Base-by-base conservation (phyloP, 37 sponge, comb jelly and placozoan species). In the Ephydatia muelleri region DNA sequence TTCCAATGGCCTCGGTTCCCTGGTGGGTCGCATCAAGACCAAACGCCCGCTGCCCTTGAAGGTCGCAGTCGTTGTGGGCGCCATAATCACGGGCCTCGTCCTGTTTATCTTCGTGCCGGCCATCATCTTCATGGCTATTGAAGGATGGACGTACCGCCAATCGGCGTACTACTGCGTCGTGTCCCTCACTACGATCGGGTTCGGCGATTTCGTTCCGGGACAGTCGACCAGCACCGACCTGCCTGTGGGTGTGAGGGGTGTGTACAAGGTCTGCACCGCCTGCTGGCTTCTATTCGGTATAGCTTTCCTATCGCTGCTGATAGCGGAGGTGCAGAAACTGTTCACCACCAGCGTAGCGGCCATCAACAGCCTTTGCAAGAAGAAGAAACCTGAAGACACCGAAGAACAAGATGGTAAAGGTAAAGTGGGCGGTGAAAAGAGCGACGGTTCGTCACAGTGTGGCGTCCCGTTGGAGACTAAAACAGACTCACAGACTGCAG, bases 171-270 rank as follows among this genome's bases (percentile, higher is more conserved):
- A 47, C 82, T 71, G 73, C 0, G 84, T 91, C 31, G 83, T 96
- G 22, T 86, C 96, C 3, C 79, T 96, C 16, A 90, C 94, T 9
- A 96, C 96, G 12, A 88, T 96, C 25, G 96, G 96, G 3, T 96
- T 96, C 83, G 96, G 96, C 26, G 96, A 96, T 72, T 91, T 88
- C 80, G 84, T 93, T 14, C 88, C 95, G 32, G 85, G 72, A 28
- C 65, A 48, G 40, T 70, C 72, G 19, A 49, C 37, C 9, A 40
- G 14, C 14, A 64, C 67, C 1, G 65, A 23, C 33, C 19, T 21
- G 5, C 28, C 21, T 27, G 37, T 34, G 0, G 37, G 30, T 0
- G 25, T 32, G 22, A 1, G 36, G 14, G 49, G 37, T n/a, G 81
- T 13, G 25, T 85, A 81, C 76, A 48, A 66, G 29, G 57, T 88